Evolutionary conservation across 1,140 invertebrate genomes (phyloP).

Genomic region (Harlomillsia oculata): DNA sequence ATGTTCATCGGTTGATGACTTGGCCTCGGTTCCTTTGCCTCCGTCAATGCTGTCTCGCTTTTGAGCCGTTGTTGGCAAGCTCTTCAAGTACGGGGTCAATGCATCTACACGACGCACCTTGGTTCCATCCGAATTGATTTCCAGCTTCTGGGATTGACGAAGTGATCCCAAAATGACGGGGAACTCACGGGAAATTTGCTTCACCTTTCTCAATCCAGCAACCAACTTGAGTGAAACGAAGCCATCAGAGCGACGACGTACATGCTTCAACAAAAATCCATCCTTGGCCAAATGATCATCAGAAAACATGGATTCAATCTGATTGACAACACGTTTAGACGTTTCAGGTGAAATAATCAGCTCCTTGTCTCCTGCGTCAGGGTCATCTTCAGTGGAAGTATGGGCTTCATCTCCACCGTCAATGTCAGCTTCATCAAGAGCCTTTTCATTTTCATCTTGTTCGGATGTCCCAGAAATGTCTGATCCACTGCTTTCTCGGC

Average conservation of each 20-base stretch:
- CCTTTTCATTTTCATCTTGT: no score
- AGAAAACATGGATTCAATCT: constrained; percentile 89
- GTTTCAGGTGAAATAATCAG: constrained; percentile 46
- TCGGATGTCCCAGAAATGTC: no score
- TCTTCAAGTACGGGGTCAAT: constrained; percentile 79
- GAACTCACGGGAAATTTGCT: constrained; percentile 86
- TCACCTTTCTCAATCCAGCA: constrained; percentile 84
- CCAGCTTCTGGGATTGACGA: constrained; percentile 63
- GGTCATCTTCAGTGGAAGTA: no score
- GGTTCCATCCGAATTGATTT: constrained; percentile 81
- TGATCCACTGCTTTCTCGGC: no score
- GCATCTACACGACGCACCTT: constrained; percentile 78
- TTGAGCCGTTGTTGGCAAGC: constrained; percentile 47
- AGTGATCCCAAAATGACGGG: constrained; percentile 46
- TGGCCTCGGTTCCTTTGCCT: constrained; percentile 27
- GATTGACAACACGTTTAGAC: constrained; percentile 63
- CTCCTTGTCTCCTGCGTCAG: no score
- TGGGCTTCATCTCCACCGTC: no score
- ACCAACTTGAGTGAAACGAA: constrained; percentile 89
- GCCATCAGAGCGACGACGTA: constrained; percentile 85
- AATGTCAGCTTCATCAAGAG: no score
- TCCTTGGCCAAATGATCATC: constrained; percentile 90
- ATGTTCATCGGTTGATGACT: no score
- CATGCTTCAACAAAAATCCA: constrained; percentile 87
- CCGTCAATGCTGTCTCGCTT: constrained; percentile 9